A percentile compares a stretch with the other conserved stretches of the same genome.
phyloP scores from a whole-genome alignment of 2,113 vertebrate species.

The Cynopterus brachyotis region DNA sequence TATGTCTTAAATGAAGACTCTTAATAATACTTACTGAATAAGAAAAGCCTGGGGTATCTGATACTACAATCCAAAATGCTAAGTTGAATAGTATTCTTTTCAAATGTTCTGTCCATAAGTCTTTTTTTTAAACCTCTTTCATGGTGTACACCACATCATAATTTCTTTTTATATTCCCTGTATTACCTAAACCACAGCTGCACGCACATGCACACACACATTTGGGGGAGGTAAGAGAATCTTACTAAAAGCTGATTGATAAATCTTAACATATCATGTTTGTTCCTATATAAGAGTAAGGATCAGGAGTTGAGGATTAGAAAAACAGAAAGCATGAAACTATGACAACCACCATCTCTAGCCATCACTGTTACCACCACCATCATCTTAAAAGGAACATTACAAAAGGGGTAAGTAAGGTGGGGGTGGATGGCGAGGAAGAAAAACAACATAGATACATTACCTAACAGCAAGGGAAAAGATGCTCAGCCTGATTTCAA shows the following conservation, averaged over 20 bases:
- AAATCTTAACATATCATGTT: not conserved
- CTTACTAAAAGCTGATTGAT: slow-evolving; percentile 1
- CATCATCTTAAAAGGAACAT: not conserved
- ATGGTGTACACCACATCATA: not conserved
- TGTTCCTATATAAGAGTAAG: not conserved
- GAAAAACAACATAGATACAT: not conserved
- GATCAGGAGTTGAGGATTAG: not conserved
- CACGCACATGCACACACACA: not conserved
- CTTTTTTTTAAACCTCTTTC: not conserved
- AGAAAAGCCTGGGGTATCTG: slow-evolving; percentile 9
- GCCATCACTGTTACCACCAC: not conserved
- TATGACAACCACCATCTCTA: not conserved
- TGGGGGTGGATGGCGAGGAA: not conserved
- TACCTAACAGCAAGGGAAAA: slow-evolving; percentile 14
- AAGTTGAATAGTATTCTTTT: slow-evolving; percentile 5
- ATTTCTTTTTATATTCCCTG: not conserved
- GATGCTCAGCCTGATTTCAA: not conserved
- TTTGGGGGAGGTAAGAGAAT: not conserved
- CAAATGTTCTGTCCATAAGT: not conserved
- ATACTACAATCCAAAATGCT: slow-evolving; percentile 21
- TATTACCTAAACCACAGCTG: not conserved
- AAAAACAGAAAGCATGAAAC: slow-evolving; percentile 29
- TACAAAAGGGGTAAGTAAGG: not conserved
- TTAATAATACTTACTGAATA: not conserved
- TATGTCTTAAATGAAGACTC: slow-evolving; percentile 14